phyloP scores from a whole-genome alignment of 2,113 vertebrate genomes.

The Carollia perspicillata region DNA sequence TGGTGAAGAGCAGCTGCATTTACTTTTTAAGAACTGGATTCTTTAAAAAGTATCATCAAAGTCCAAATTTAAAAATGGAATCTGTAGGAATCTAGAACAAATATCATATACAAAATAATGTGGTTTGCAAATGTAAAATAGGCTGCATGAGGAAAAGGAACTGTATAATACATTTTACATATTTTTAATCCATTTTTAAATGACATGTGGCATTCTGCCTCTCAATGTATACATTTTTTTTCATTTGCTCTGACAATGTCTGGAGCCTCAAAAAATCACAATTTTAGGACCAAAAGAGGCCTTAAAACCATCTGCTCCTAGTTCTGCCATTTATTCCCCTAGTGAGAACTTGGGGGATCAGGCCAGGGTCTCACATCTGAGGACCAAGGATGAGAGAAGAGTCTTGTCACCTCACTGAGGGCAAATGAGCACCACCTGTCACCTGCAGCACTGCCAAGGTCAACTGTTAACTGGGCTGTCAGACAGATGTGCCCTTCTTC shows the following conservation, averaged over 20 bases:
- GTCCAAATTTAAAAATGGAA: neutral
- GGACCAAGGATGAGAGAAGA: neutral
- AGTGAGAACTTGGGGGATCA: neutral
- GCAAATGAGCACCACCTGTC: neutral
- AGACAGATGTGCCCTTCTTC: neutral
- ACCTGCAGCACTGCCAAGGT: neutral
- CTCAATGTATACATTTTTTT: neutral
- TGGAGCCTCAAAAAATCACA: neutral
- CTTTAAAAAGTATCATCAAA: neutral
- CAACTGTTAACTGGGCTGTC: neutral
- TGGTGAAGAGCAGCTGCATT: neutral
- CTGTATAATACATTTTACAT: neutral
- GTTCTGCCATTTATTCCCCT: neutral
- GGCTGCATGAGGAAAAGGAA: neutral
- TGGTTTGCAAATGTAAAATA: neutral
- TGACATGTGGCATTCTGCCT: neutral
- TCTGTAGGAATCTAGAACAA: neutral
- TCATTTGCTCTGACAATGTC: neutral
- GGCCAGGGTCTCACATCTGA: neutral
- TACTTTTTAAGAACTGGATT: neutral
- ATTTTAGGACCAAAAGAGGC: neutral
- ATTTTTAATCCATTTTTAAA: constrained; percentile 24
- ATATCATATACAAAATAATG: neutral
- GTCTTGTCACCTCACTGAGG: neutral
- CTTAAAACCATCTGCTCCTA: neutral